phyloP scores from a whole-genome alignment of 2,113 vertebrate species.

The Pantherophis guttatus region DNA sequence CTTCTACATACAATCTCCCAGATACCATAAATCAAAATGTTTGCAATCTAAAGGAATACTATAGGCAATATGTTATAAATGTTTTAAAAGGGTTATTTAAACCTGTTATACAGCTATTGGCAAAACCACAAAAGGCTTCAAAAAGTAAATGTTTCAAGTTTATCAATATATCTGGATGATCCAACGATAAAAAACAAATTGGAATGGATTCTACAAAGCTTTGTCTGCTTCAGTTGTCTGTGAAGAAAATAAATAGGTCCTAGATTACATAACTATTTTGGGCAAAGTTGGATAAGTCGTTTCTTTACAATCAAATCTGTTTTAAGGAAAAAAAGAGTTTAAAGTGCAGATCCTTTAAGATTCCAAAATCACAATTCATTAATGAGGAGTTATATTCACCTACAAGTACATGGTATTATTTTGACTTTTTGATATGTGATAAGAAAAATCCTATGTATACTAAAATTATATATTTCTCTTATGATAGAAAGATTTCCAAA shows the following conservation, averaged over 20 bases:
- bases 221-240: not conserved
- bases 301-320: not conserved
- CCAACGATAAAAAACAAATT: not conserved
- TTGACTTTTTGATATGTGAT: not conserved
- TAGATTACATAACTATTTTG: not conserved
- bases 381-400: not conserved
- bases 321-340: not conserved
- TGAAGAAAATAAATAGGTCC: not conserved
- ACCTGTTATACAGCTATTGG: not conserved
- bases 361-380: not conserved
- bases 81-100: not conserved
- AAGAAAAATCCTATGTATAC: not conserved
- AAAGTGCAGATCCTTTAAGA: not conserved
- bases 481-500: not conserved
- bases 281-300: not conserved
- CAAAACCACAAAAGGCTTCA: not conserved
- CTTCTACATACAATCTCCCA: not conserved
- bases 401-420: not conserved
- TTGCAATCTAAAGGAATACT: not conserved
- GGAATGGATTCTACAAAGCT: not conserved
- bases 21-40: not conserved
- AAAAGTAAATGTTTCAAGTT: not conserved
- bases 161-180: not conserved
- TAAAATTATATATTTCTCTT: not conserved
- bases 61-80: too few species aligned